Conservation (phyloP, 2,113 vertebrate species). For the Grantiella picta region DNA sequence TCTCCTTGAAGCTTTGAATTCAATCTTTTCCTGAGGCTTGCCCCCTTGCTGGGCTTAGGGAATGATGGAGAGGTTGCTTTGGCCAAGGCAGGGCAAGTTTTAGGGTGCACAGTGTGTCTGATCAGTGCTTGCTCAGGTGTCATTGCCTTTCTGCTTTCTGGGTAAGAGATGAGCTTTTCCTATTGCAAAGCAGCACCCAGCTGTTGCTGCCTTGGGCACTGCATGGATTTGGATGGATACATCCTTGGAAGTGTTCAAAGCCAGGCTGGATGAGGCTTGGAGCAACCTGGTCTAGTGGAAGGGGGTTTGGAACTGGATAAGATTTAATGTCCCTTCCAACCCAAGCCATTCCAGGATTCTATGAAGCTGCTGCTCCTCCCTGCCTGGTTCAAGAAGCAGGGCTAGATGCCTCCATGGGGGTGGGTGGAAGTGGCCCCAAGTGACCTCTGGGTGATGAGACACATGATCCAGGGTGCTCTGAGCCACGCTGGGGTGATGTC, state of each 20-base stretch:
- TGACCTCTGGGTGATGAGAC: not conserved
- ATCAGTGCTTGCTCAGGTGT: not conserved
- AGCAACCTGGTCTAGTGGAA: not conserved
- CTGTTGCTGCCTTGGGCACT: not conserved
- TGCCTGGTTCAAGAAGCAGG: accelerated
- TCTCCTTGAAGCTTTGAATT: not conserved
- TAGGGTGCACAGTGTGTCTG: not conserved
- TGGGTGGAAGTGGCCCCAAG: too few relatives aligned
- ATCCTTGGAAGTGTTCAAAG: not conserved
- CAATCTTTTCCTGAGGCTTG: not conserved
- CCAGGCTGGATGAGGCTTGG: not conserved
- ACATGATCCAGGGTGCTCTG: not conserved
- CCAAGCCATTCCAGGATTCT: not conserved
- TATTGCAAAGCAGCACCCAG: not conserved
- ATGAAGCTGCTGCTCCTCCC: not conserved
- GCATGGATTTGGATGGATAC: not conserved
- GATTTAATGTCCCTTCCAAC: not conserved
- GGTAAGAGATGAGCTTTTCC: not conserved
- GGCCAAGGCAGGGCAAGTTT: not conserved
- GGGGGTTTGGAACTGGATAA: not conserved
- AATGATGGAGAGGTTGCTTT: not conserved
- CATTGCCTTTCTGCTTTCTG: not conserved
- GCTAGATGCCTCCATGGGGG: not conserved
- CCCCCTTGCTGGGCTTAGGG: not conserved
- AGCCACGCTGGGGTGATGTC: accelerated